Base-by-base conservation (phyloP, 2,113 vertebrate genomes). In the Zeus faber region DNA sequence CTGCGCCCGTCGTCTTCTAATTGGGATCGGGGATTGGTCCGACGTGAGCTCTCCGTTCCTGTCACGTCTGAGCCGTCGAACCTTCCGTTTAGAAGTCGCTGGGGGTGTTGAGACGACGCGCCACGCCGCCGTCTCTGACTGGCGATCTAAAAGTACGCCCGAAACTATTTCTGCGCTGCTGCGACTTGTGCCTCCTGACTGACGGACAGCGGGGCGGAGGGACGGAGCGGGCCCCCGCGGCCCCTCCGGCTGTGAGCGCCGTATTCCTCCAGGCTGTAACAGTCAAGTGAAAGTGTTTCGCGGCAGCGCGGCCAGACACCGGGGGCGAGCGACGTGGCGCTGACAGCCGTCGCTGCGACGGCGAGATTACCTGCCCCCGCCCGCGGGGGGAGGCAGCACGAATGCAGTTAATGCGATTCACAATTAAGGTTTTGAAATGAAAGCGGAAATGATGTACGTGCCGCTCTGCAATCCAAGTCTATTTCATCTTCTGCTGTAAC, bases 211-310 rank as follows among this genome's bases (percentile, higher is more conserved):
- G n/a, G n/a, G n/a, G n/a, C n/a, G n/a, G n/a, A n/a, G n/a, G n/a
- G n/a, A n/a, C n/a, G n/a, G n/a, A n/a, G n/a, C n/a, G n/a, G n/a
- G n/a, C n/a, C n/a, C n/a, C n/a, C n/a, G n/a, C n/a, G n/a, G n/a
- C n/a, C n/a, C n/a, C n/a, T n/a, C n/a, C 9, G 41, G 47, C 46
- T 70, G 55, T 60, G 74, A 44, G 49, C 58, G 58, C 40, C 47
- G 73, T 74, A 69, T 72, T 61, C 78, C 54, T 49, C 31, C 21
- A 27, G 67, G 71, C 67, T 78, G 74, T 80, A 68, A 65, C 75
- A 82, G 74, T 79, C 78, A 82, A 84, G 84, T 79, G 72, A 76
- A 83, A 78, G 69, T 72, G 74, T 81, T 68, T 80, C 59, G 65
- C 39, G 55, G 16, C 17, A 76, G 65, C 49, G 69, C 57, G 57